Conservation (phyloP, 2,113 vertebrate species). For the Callopanchax toddi region DNA sequence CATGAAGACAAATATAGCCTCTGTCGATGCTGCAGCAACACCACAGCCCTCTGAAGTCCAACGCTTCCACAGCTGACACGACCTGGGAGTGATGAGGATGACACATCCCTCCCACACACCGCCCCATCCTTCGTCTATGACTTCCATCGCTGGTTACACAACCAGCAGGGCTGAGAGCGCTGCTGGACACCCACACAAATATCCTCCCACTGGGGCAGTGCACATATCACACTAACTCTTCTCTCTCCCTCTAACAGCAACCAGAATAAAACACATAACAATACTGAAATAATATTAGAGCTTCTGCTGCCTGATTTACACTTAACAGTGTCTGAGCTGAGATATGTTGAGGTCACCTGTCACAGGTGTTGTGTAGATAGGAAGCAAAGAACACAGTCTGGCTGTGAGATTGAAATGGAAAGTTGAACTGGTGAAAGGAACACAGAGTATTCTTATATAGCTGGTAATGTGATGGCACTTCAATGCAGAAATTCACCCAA, state of each 20-base stretch:
- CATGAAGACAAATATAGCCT: constrained; percentile 71
- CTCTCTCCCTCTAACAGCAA: constrained; percentile 18
- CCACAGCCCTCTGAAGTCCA: constrained; percentile 74
- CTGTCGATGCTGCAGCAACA: constrained; percentile 52
- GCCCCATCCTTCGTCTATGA: constrained; percentile 73
- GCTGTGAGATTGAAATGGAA: constrained; percentile 38
- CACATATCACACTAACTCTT: constrained; percentile 59
- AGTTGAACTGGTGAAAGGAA: constrained; percentile 16
- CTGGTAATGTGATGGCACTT: too few species aligned
- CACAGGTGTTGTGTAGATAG: constrained; percentile 34
- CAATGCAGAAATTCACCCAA: too few species aligned
- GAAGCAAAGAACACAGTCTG: constrained; percentile 39
- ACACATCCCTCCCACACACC: constrained; percentile 80
- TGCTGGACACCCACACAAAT: constrained; percentile 75
- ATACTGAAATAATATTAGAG: constrained; percentile 44
- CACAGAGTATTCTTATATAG: too few species aligned
- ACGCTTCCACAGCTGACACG: constrained; percentile 70
- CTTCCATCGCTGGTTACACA: constrained; percentile 79
- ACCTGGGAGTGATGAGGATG: constrained; percentile 78
- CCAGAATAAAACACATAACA: constrained; percentile 35
- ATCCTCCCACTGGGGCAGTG: constrained; percentile 72
- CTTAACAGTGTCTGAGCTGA: constrained; percentile 44
- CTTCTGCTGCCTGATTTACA: constrained; percentile 52
- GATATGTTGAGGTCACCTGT: constrained; percentile 58
- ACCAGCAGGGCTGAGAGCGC: constrained; percentile 70